phyloP scores from a whole-genome alignment of 2,888 invertebrate genomes.

The Netelia fuscicornis region DNA sequence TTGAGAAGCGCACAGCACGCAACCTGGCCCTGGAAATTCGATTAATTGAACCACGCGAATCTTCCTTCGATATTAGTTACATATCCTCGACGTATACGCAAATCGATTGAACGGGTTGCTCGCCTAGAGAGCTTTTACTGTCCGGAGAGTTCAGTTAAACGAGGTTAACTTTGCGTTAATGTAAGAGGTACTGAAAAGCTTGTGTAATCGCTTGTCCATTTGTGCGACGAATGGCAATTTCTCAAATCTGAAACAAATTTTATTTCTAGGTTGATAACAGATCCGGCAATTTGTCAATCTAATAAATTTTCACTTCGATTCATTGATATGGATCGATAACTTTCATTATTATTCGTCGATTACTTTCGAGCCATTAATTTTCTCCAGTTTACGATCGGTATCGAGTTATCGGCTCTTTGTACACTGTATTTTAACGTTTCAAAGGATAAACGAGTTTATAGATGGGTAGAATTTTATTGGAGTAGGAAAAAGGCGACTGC shows the following conservation, averaged over 20 bases:
- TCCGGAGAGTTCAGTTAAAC: neutral
- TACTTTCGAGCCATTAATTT: neutral
- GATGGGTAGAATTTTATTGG: neutral
- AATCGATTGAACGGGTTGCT: slow-evolving; percentile 54
- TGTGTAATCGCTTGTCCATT: neutral
- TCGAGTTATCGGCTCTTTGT: neutral
- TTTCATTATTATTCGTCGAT: neutral
- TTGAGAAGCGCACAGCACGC: slow-evolving; percentile 4
- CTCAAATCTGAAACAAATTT: neutral
- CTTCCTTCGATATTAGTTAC: slow-evolving; percentile 70
- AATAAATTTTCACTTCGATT: neutral
- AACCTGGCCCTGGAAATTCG: slow-evolving; percentile 64
- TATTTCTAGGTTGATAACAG: too few species aligned
- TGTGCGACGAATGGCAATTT: neutral
- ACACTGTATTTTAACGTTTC: neutral
- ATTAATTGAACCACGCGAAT: slow-evolving; percentile 67
- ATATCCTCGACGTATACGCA: slow-evolving; percentile 38
- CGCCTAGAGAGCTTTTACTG: neutral
- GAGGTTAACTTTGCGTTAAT: slow-evolving; percentile 14
- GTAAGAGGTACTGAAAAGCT: neutral
- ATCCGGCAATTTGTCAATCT: neutral
- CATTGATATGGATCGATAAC: neutral
- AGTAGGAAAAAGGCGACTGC: neutral
- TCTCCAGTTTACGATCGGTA: neutral
- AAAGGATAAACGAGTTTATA: neutral